A percentile compares a stretch with the other conserved stretches of the same genome.
These are phyloP conservation scores for Nezara viridula DNA, from an alignment of 2,888 invertebrate species.

Conservation along the genomic window DNA sequence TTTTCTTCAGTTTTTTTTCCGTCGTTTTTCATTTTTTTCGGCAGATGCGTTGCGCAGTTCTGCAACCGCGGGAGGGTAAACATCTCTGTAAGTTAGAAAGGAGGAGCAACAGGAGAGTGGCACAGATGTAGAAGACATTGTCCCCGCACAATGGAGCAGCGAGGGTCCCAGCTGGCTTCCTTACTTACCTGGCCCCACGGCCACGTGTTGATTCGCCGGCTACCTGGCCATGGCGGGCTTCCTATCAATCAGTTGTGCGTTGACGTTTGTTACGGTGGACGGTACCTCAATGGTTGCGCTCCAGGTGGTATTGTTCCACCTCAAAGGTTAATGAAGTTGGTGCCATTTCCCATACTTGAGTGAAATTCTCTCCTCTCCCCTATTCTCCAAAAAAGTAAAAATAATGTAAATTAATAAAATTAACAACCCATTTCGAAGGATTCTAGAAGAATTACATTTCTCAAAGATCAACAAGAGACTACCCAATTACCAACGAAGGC, in stretches of 20 bases:
- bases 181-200: neutral
- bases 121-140: constrained; percentile 38
- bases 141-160: neutral
- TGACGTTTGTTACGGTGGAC: neutral
- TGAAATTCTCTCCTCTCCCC: too few species aligned
- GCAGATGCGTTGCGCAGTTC: neutral
- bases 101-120: constrained; percentile 33
- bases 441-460: too few species aligned
- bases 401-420: too few species aligned
- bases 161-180: neutral
- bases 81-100: neutral
- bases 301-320: neutral
- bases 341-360: neutral
- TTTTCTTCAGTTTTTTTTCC: neutral
- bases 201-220: constrained; percentile 28
- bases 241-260: constrained; percentile 20
- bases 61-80: constrained; percentile 1
- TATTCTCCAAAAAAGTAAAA: too few species aligned
- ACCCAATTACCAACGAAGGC: too few species aligned
- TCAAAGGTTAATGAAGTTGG: neutral
- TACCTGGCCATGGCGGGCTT: neutral
- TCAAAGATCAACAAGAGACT: too few species aligned
- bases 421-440: too few species aligned
- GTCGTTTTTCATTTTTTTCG: neutral
- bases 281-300: neutral